These are phyloP conservation scores for Gisinianus flammeolus DNA, from an alignment of 2,888 invertebrate species.

Conservation along the genomic window DNA sequence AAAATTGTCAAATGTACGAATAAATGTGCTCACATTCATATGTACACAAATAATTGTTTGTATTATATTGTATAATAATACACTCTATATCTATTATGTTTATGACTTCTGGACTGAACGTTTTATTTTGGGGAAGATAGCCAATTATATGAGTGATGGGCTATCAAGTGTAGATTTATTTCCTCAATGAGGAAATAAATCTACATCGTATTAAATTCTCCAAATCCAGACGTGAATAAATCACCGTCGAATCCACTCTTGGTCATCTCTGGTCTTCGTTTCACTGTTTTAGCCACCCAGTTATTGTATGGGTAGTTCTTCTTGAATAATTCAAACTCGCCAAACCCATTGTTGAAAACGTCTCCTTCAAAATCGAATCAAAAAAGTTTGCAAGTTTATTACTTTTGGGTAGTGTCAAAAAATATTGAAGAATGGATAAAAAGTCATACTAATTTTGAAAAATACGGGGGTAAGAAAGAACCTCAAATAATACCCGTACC, in stretches of 20 bases:
- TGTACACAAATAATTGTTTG: slow-evolving; percentile 3
- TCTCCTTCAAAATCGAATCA: slow-evolving; percentile 45
- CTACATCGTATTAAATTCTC: slow-evolving; percentile 58
- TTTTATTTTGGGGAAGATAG: background rate
- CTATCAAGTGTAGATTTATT: background rate
- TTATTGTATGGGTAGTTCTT: slow-evolving; percentile 46
- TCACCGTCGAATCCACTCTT: slow-evolving; percentile 57
- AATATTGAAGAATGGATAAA: too few relatives aligned
- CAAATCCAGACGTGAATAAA: slow-evolving; percentile 57
- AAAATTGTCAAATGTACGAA: background rate
- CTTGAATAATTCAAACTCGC: slow-evolving; percentile 59
- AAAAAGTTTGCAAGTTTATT: too few relatives aligned
- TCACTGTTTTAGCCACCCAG: slow-evolving; percentile 44
- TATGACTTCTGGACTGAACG: background rate
- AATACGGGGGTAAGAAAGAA: slow-evolving; percentile 26
- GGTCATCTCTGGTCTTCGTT: slow-evolving; percentile 57
- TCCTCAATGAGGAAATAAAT: slow-evolving; percentile 39
- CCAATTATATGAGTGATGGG: background rate
- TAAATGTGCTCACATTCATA: background rate
- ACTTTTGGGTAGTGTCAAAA: too few relatives aligned
- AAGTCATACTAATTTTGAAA: too few relatives aligned
- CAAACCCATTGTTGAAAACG: slow-evolving; percentile 58
- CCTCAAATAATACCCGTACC: slow-evolving; percentile 56
- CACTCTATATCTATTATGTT: background rate
- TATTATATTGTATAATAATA: background rate